Base-by-base conservation (phyloP, 2,797 vertebrate genomes). In the Pitangus sulphuratus region DNA sequence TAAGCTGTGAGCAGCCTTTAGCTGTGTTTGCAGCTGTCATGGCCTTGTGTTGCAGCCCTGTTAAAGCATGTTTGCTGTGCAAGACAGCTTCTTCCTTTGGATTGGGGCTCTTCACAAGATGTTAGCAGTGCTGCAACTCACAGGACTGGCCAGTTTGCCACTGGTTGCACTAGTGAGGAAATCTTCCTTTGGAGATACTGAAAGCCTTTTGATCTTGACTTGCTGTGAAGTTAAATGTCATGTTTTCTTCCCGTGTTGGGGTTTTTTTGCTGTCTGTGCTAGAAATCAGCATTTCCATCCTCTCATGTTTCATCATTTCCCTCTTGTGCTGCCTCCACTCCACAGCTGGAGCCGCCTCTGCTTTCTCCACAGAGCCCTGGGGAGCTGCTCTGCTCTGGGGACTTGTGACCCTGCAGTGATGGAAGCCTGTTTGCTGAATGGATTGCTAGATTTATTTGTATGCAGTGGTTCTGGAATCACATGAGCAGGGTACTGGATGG, bases 251-350 rank as follows among this genome's bases (percentile, higher is more conserved):
- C 35, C 81, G 21, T 45, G 12, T 35, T 61, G 51, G 50, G 26
- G 10, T 51, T 70, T 56, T 31, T n/a, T 62, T 65, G 12, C 11
- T 10, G 33, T 20, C 61, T 71, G 8, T 72, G 35, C 68, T 72
- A 28, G 54, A 35, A 83, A 35, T 76, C 40, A 7, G 24, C 39
- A 11, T 89, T 76, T 74, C 58, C 42, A 33, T 16, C 50, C 31
- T 45, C 42, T 74, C 5, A 1, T 11, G 24, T 91, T 80, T 70
- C 65, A 75, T 78, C 26, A 3, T 37, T 58, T 75, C 61, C 45
- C 31, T 15, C 2, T 2, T 42, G 30, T 5, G 2, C 39, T 70
- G 72, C 58, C 1, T 0, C 68, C 69, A 50, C 47, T 18, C 62
- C 65, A 1, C 21, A 45, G 50, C 57, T 1, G 9, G 51, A 48